Percentiles rank a stretch among this genome's conserved stretches.
Conservation (phyloP, 2,888 invertebrate genomes). For the Mycalesis mineus region DNA sequence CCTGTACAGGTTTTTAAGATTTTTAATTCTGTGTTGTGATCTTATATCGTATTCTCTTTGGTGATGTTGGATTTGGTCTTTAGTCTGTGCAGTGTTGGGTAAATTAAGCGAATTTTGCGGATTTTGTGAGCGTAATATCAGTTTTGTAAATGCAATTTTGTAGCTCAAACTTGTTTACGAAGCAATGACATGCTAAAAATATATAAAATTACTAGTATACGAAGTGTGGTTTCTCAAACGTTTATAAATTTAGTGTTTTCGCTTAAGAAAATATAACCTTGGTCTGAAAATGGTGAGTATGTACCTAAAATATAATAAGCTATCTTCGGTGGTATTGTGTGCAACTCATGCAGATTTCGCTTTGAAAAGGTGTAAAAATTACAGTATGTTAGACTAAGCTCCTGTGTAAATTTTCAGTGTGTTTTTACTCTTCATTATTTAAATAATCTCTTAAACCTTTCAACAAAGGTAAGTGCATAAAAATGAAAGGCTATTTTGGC, state of each 20-base stretch:
- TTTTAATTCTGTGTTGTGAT: neutral
- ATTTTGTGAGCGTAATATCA: neutral
- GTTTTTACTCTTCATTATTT: too few species aligned
- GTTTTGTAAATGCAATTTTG: neutral
- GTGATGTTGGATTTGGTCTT: neutral
- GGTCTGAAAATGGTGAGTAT: constrained; percentile 36
- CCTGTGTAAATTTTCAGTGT: neutral
- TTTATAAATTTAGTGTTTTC: constrained; percentile 9
- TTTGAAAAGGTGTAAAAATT: neutral
- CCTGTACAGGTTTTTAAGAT: too few species aligned
- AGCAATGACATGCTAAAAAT: constrained; percentile 12
- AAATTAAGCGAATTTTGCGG: neutral
- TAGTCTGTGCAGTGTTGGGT: neutral
- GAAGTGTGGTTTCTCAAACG: neutral
- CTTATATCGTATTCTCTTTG: too few species aligned
- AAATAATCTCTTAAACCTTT: neutral
- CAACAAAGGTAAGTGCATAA: neutral
- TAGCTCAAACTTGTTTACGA: constrained; percentile 2
- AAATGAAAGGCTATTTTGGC: neutral
- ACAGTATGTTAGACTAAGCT: too few species aligned
- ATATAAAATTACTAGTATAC: constrained; percentile 2
- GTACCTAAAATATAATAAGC: constrained; percentile 1
- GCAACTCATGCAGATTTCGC: neutral
- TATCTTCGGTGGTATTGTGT: neutral
- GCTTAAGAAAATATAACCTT: constrained; percentile 31